A percentile compares a stretch with the other conserved stretches of the same genome.
These are phyloP conservation scores for Lagopus leucura DNA, from an alignment of 2,113 vertebrate genomes.

Conservation along the genomic window DNA sequence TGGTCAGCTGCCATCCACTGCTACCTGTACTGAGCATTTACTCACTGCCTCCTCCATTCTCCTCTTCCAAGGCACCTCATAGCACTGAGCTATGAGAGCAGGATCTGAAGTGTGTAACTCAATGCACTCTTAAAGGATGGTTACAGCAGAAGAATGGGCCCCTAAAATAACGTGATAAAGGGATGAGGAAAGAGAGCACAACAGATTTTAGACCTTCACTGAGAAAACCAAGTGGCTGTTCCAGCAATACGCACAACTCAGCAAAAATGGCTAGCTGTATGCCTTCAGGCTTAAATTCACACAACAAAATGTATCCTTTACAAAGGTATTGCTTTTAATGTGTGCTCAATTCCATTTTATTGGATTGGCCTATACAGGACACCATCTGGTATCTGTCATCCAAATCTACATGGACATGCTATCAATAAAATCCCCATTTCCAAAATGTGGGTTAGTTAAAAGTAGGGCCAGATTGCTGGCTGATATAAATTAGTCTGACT, in stretches of 20 bases:
- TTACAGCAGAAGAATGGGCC: not conserved
- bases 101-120: not conserved
- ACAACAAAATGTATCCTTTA: constrained; percentile 21
- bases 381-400: constrained; percentile 55
- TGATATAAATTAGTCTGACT: constrained; percentile 37
- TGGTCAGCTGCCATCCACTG: not conserved
- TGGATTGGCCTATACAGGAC: constrained; percentile 53
- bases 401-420: constrained; percentile 35
- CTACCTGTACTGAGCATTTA: not conserved
- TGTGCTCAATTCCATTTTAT: constrained; percentile 57
- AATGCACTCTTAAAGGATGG: not conserved
- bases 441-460: constrained; percentile 32
- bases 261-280: constrained; percentile 22
- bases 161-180: constrained; percentile 14
- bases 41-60: not conserved
- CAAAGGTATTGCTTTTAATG: constrained; percentile 51
- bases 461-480: constrained; percentile 15
- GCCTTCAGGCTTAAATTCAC: constrained; percentile 39
- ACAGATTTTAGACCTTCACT: constrained; percentile 15
- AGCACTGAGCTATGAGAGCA: not conserved
- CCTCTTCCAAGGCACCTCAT: not conserved
- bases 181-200: not conserved
- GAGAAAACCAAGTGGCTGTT: not conserved
- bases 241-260: constrained; percentile 12
- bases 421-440: constrained; percentile 45